Evolutionary conservation across 2,113 vertebrate species (phyloP).

Genomic region (Bettongia penicillata): DNA sequence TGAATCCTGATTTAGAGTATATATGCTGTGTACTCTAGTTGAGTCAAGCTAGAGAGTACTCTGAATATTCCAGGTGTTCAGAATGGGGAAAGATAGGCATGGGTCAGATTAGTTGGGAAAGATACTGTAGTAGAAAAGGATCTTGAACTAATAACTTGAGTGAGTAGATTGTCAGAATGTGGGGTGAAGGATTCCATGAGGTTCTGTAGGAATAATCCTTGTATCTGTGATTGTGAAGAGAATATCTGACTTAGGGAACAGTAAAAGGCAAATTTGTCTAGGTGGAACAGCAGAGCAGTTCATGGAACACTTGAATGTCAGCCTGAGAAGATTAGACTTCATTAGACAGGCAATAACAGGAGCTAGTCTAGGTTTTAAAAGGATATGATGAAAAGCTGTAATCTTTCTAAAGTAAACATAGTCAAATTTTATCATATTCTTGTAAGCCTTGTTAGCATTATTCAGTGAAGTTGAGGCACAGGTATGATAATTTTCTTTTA

Average conservation of each 20-base stretch:
- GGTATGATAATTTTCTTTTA: background rate
- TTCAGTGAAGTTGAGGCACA: background rate
- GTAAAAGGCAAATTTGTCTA: background rate
- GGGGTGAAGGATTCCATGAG: background rate
- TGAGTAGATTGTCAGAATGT: background rate
- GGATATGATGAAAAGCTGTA: background rate
- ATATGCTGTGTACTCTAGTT: background rate
- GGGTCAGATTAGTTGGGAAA: background rate
- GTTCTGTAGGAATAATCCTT: background rate
- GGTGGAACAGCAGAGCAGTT: background rate
- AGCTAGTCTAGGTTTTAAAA: background rate
- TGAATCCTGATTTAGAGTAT: background rate
- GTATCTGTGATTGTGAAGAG: background rate
- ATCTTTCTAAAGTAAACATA: background rate
- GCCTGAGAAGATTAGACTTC: background rate
- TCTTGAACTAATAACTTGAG: background rate
- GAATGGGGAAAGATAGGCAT: background rate
- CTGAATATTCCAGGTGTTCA: background rate
- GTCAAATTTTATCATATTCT: background rate
- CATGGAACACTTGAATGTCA: background rate
- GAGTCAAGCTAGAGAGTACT: background rate
- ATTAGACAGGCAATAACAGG: background rate
- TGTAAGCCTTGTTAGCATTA: background rate
- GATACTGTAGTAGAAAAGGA: background rate
- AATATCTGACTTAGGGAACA: background rate